Base-by-base conservation (phyloP, 2,888 invertebrate genomes). In the Agrochola circellaris region DNA sequence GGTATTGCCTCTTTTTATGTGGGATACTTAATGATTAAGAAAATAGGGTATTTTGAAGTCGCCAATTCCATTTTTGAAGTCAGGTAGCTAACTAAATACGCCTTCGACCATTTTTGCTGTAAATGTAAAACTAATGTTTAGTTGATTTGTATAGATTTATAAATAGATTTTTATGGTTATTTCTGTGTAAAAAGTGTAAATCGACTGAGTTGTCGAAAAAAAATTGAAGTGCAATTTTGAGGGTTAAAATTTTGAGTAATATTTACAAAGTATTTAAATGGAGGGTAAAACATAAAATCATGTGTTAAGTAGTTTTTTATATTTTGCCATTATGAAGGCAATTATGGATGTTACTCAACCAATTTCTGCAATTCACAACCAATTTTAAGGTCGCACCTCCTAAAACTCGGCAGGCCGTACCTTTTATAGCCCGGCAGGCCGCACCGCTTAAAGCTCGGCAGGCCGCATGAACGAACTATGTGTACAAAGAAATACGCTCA, bases 41-140 rank as follows among this genome's bases (percentile, higher is more conserved):
- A 80, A 82, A 81, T 82, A 81, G 85, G 74, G 64, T 81, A 75
- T 85, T 84, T 81, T 71, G 85, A 81, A 81, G 82, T 85, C 23
- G 23, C 82, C 85, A 70, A 54, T n/a, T 80, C 74, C 62, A 81
- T 75, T 84, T 77, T 85, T 65, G 3, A 61, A 73, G 86, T 77
- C 74, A 51, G 83, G 34, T 84, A 73, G 83, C n/a, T 78, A 77
- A 69, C 71, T 69, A 75, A 86, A 83, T 77, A 58, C 58, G 62
- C 58, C 58, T 64, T 77, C 67, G 51, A 73, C 26, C 34, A 65
- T 60, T 72, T 68, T 72, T 72, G 74, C 68, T 72, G 72, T 75
- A 75, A 61, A 82, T 65, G 45, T 75, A 66, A 64, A 70, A 8
- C 45, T 86, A 82, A 73, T 23, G 0, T 73, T 58, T 74, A 86